Conservation (phyloP, 2,113 vertebrate genomes). For the Oxyruncus cristatus region DNA sequence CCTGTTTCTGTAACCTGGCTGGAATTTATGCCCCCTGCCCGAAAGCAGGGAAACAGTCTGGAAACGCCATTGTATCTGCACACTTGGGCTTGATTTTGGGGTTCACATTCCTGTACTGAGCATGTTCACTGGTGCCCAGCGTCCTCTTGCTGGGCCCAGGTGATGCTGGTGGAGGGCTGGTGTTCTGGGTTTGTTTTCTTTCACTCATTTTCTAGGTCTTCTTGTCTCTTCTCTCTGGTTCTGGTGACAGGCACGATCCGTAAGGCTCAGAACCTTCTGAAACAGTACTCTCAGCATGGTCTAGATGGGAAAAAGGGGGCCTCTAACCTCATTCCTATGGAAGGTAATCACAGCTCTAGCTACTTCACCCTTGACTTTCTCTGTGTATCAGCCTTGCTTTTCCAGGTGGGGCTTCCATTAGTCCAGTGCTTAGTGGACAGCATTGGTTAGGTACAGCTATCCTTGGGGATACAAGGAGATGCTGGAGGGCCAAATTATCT, state of each 20-base stretch:
- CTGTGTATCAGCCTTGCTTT: conserved; percentile 53
- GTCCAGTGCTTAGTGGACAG: neutral
- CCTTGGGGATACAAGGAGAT: neutral
- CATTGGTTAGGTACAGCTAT: neutral
- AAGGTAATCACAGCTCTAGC: conserved; percentile 88
- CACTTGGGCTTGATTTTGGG: neutral
- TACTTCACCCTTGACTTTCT: conserved; percentile 49
- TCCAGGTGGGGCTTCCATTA: conserved; percentile 64
- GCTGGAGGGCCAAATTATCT: neutral
- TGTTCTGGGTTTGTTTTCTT: conserved; percentile 72
- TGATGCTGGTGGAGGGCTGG: conserved; percentile 79
- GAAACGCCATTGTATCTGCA: neutral
- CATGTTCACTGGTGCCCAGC: conserved; percentile 48
- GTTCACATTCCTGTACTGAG: neutral
- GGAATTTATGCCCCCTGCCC: neutral
- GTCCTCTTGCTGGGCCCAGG: neutral
- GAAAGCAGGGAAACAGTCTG: neutral
- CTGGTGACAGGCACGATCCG: conserved; percentile 99
- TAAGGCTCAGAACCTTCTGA: conserved; percentile 99
- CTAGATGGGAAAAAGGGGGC: conserved; percentile 99
- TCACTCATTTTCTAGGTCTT: conserved; percentile 87
- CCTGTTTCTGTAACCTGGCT: neutral
- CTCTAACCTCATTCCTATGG: conserved; percentile 97
- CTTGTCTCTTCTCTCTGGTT: conserved; percentile 80
- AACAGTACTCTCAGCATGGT: conserved; percentile 99